These are phyloP conservation scores for Trogon melanurus DNA, from an alignment of 2,113 vertebrate genomes.

Conservation along the genomic window DNA sequence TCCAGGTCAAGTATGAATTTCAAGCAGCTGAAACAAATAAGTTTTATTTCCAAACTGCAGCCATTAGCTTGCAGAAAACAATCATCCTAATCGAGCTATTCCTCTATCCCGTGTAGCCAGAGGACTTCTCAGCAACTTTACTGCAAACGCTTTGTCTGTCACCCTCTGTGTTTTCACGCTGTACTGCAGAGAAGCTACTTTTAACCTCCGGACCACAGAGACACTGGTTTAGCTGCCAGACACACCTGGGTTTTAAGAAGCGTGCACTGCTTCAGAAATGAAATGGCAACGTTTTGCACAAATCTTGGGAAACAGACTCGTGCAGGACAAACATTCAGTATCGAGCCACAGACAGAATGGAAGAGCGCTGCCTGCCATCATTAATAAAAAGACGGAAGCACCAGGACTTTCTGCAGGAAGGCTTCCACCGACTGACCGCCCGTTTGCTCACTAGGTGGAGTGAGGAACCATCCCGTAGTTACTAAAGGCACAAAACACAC, in stretches of 20 bases:
- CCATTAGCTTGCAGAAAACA: neutral
- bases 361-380: neutral
- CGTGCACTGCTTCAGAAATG: neutral
- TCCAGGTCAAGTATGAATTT: slow-evolving; percentile 42
- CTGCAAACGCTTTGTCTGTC: neutral
- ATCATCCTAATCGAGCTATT: neutral
- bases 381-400: fast-evolving
- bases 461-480: neutral
- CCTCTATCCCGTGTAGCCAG: neutral
- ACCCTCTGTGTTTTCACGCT: neutral
- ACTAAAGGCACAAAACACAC: neutral
- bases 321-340: fast-evolving
- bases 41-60: neutral
- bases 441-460: neutral
- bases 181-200: neutral
- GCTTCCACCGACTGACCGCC: too few relatives aligned
- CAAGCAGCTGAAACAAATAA: neutral
- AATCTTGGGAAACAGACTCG: neutral
- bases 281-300: neutral
- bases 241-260: neutral
- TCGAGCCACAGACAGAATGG: neutral
- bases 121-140: neutral
- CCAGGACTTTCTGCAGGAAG: neutral
- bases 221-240: neutral
- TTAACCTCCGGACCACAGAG: neutral